These are phyloP conservation scores for Hedya salicella DNA, from an alignment of 2,888 invertebrate species.

Conservation along the genomic window DNA sequence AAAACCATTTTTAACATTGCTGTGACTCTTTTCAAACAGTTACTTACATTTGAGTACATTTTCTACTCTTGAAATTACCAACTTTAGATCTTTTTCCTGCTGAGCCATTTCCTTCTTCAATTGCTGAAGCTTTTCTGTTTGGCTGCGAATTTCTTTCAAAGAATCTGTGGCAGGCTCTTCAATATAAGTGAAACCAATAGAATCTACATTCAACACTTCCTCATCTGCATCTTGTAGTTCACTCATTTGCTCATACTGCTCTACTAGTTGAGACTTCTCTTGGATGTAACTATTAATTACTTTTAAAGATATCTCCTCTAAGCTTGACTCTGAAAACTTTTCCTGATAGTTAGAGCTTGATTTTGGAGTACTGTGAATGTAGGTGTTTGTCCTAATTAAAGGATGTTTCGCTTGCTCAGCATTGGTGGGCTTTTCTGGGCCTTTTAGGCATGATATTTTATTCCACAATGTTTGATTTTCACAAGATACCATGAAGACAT, in stretches of 20 bases:
- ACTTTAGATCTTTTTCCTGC: conserved; percentile 87
- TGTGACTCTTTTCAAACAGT: too few species aligned
- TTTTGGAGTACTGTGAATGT: conserved; percentile 88
- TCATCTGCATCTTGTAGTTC: conserved; percentile 84
- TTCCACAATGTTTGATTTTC: conserved; percentile 93
- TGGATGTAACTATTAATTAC: conserved; percentile 88
- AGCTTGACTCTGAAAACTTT: conserved; percentile 85
- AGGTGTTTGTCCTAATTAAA: conserved; percentile 84
- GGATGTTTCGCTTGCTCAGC: conserved; percentile 66
- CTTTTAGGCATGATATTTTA: conserved; percentile 85
- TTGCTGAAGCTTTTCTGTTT: conserved; percentile 86
- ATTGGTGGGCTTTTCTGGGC: conserved; percentile 58
- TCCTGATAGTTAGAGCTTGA: conserved; percentile 84
- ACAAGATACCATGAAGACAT: conserved; percentile 91
- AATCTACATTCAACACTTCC: conserved; percentile 83
- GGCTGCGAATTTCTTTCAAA: conserved; percentile 86
- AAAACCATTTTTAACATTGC: too few species aligned
- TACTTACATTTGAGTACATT: conserved; percentile 64
- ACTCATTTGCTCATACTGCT: conserved; percentile 88
- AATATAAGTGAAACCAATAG: conserved; percentile 86
- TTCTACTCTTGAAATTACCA: conserved; percentile 71
- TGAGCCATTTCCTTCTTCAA: conserved; percentile 86
- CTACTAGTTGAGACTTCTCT: conserved; percentile 88
- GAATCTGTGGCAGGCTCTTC: conserved; percentile 86
- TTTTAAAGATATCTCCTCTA: conserved; percentile 91